Evolutionary conservation across 2,797 vertebrate species (phyloP), one percentile per base, ranked within the genome.

Genomic region (Crenuchus spilurus): DNA sequence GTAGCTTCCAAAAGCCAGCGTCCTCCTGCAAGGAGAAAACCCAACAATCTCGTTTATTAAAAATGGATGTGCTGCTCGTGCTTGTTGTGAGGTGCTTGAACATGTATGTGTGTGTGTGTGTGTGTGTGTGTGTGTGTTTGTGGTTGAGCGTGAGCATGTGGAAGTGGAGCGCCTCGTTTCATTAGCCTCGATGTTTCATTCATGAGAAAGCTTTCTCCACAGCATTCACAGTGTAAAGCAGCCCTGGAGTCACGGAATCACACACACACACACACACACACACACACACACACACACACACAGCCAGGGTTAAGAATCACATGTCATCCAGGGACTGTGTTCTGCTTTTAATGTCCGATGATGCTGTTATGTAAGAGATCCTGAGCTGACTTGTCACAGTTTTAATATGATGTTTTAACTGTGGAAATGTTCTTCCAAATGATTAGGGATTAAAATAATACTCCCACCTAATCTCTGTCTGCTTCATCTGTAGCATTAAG

Each of bases 181-280:
- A 80, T 72, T 74, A 68, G 52, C 52, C 37, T 28, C 60, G 30
- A 85, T 84, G 81, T 89, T 86, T 89, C 77, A 86, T 88, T 85
- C 81, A 84, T 85, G 80, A 86, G 80, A 70, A 18, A 64, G 74
- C 68, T 70, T 67, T 74, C 30, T 30, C 30, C 33, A 58, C 48
- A 31, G 26, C 18, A 54, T 48, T 46, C 39, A 60, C 57, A 28
- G 49, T 30, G 20, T 28, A 57, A 48, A 31, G 41, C 72, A 44
- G 46, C 28, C 37, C 39, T 2, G 10, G 60, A 63, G 78, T 76
- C 70, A 73, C 70, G 73, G 60, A 76, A 69, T 46, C 31, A 72
- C 26, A 44, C 26, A 26, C 62, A 35, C 61, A 20, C 44, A 9
- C 20, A 18, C 20, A 24, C 46, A 18, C 6, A 20, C 18, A 20